These are phyloP conservation scores for Craniophora ligustri DNA, from an alignment of 2,888 invertebrate species.

Conservation along the genomic window DNA sequence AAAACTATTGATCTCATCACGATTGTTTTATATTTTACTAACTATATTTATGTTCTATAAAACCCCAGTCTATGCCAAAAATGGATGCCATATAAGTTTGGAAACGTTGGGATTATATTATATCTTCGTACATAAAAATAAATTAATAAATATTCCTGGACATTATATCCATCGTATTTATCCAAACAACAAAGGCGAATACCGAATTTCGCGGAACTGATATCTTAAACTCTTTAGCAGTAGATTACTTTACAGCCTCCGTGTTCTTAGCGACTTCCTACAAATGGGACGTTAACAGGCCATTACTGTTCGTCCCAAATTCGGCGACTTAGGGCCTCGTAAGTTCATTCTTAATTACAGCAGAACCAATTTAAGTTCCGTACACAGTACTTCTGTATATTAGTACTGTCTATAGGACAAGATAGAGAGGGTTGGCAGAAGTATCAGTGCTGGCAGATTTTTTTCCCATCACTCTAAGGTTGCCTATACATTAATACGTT, in stretches of 20 bases:
- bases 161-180: too few species aligned
- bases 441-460: not conserved
- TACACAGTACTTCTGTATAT: conserved; percentile 6
- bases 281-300: conserved; percentile 8
- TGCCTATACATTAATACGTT: too few species aligned
- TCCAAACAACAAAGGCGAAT: too few species aligned
- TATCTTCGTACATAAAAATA: too few species aligned
- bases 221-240: conserved; percentile 5
- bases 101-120: too few species aligned
- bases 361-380: conserved; percentile 47
- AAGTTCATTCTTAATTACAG: conserved; percentile 44
- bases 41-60: too few species aligned
- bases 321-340: conserved; percentile 17
- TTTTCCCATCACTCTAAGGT: too few species aligned
- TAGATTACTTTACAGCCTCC: not conserved
- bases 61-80: too few species aligned
- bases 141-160: too few species aligned
- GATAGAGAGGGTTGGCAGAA: not conserved
- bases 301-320: conserved; percentile 21
- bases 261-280: conserved; percentile 1
- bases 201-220: not conserved
- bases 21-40: too few species aligned
- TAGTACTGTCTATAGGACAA: not conserved
- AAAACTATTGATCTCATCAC: too few species aligned
- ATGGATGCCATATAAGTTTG: too few species aligned